Base-by-base conservation (phyloP, 2,113 vertebrate genomes). In the Emydura subglobosa region DNA sequence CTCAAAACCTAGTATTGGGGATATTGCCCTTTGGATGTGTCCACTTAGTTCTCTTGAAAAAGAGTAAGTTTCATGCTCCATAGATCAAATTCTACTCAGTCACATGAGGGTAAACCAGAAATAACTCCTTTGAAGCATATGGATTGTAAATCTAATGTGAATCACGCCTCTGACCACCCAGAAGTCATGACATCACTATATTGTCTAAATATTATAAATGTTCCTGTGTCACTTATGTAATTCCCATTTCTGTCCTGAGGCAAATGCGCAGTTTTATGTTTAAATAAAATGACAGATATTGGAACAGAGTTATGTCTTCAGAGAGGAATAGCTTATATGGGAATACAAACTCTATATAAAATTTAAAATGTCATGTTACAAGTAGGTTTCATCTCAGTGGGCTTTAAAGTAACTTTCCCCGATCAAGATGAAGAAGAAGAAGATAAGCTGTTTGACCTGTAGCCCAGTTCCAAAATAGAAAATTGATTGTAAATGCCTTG, bases 201-300 rank as follows among this genome's bases (percentile, higher is more conserved):
- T 91, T 94, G 86, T 89, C 51, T 53, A 76, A 44, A 44, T 44
- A 50, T 31, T 39, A 9, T 80, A 25, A 7, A 91, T 29, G 1
- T 82, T 91, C 83, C 50, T 85, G 0, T 83, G 50, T 95, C n/a
- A 81, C 10, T 83, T 83, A 54, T 51, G 24, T 49, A 86, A 94
- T 97, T 93, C 5, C 3, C 92, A 10, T 84, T 94, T 95, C 44
- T 4, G n/a, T 89, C 54, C n/a, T 86, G 55, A 91, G 39, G 78
- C 55, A 94, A 84, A 88, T 91, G 4, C 11, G 42, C 16, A 19
- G 13, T 87, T 89, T 89, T 78, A 4, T 5, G 31, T 47, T 6
- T 88, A 29, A 86, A 91, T 91, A 89, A 83, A 2, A 57, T 49
- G 1, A 29, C 88, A 44, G 39, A 42, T 44, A 44, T 25, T 44